Percentiles rank a stretch among this genome's conserved stretches.
These are phyloP conservation scores for Trichosurus vulpecula DNA, from an alignment of 2,797 vertebrate genomes.

Conservation along the genomic window DNA sequence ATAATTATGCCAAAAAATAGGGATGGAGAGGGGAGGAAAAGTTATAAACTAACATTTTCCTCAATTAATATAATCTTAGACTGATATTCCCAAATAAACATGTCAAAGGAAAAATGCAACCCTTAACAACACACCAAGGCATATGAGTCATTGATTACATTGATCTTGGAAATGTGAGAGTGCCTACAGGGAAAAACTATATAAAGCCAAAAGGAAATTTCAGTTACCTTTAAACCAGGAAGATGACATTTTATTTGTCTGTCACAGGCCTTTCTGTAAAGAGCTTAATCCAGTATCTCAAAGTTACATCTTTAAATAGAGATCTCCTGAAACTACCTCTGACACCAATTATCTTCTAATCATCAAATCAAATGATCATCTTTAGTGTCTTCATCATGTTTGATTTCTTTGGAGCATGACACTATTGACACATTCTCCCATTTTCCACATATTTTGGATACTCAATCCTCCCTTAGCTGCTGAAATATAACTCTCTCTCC, in stretches of 20 bases:
- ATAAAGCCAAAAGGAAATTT: conserved; percentile 19
- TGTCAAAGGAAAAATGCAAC: not conserved
- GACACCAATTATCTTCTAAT: not conserved
- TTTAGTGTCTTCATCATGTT: not conserved
- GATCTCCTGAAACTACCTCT: not conserved
- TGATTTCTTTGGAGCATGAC: not conserved
- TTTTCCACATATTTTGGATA: not conserved
- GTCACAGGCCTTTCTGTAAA: not conserved
- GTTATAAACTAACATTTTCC: conserved; percentile 10
- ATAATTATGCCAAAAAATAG: not conserved
- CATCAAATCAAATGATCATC: not conserved
- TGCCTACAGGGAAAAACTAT: not conserved
- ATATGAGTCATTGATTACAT: not conserved
- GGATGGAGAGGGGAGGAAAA: too few relatives aligned
- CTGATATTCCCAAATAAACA: not conserved
- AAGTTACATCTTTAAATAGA: not conserved
- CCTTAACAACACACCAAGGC: not conserved
- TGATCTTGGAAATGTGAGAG: not conserved
- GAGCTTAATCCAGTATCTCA: not conserved
- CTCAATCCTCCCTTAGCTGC: not conserved
- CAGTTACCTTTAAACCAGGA: not conserved
- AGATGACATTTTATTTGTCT: not conserved
- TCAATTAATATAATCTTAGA: not conserved
- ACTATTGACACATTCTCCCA: not conserved
- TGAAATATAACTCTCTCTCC: not conserved